phyloP scores from a whole-genome alignment of 2,888 invertebrate species.

The Agrochola litura region DNA sequence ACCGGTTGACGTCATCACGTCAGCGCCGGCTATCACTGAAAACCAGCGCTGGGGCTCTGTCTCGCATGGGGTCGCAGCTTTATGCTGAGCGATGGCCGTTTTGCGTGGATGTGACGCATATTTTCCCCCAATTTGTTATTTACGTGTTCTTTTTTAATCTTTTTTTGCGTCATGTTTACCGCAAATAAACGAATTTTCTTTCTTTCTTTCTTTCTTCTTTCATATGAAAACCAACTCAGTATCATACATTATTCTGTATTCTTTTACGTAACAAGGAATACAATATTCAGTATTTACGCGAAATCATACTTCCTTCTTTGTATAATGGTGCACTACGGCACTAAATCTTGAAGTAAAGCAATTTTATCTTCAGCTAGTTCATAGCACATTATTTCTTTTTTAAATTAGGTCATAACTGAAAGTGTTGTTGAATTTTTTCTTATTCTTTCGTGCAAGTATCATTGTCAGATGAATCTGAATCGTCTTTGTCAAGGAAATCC shows the following conservation, averaged over 20 bases:
- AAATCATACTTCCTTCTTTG: slow-evolving; percentile 21
- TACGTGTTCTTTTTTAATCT: too few species aligned
- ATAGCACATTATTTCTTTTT: not conserved
- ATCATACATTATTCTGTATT: slow-evolving; percentile 13
- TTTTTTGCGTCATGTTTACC: too few species aligned
- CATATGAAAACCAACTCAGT: slow-evolving; percentile 25
- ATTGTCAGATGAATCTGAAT: not conserved
- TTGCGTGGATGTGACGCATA: too few species aligned
- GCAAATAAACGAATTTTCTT: too few species aligned
- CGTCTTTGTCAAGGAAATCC: not conserved
- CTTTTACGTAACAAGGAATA: slow-evolving; percentile 24
- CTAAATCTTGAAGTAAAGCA: slow-evolving; percentile 39
- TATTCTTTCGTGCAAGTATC: not conserved
- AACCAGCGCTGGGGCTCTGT: too few species aligned
- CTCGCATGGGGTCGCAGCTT: too few species aligned
- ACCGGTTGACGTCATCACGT: too few species aligned
- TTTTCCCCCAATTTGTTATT: too few species aligned
- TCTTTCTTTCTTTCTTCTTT: too few species aligned
- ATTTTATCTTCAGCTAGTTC: slow-evolving; percentile 18
- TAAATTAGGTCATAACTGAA: slow-evolving; percentile 18
- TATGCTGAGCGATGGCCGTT: too few species aligned
- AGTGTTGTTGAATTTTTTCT: slow-evolving; percentile 1
- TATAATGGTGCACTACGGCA: slow-evolving; percentile 12
- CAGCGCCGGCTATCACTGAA: too few species aligned
- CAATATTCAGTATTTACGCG: slow-evolving; percentile 42